These are phyloP conservation scores for Euschistus heros DNA, from an alignment of 1,140 invertebrate species.

Conservation along the genomic window DNA sequence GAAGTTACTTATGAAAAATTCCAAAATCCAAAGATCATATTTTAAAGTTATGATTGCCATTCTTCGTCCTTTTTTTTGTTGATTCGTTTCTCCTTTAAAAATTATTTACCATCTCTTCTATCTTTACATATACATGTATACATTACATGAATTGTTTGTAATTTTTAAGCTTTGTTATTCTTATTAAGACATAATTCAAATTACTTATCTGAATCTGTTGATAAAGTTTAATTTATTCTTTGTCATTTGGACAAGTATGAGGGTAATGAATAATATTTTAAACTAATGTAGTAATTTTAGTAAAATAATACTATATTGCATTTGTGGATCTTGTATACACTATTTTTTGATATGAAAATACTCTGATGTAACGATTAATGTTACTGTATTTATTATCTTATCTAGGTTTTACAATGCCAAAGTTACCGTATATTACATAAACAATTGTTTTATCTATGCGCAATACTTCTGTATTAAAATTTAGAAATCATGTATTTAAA, in stretches of 20 bases:
- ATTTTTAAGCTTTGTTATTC: no score
- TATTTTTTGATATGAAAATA: conserved; percentile 15
- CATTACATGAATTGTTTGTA: no score
- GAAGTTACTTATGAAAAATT: no score
- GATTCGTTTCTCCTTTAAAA: no score
- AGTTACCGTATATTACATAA: conserved; percentile 5
- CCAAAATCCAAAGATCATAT: no score
- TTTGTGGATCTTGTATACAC: conserved; percentile 14
- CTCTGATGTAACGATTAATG: conserved; percentile 1
- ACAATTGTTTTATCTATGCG: neutral
- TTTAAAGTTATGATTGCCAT: no score
- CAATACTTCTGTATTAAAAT: neutral
- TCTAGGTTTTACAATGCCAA: conserved; percentile 9
- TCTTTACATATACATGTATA: no score
- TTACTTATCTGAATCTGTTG: neutral
- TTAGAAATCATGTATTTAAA: neutral
- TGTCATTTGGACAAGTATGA: conserved; percentile 11
- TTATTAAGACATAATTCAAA: no score
- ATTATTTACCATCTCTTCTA: no score
- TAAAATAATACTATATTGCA: conserved; percentile 8
- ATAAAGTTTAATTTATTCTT: neutral
- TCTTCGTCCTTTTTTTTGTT: no score
- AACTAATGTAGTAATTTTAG: conserved; percentile 8
- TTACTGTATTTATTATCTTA: neutral
- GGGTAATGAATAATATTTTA: conserved; percentile 6